Conservation (phyloP, 2,888 invertebrate species). For the Gastrophysa polygoni region DNA sequence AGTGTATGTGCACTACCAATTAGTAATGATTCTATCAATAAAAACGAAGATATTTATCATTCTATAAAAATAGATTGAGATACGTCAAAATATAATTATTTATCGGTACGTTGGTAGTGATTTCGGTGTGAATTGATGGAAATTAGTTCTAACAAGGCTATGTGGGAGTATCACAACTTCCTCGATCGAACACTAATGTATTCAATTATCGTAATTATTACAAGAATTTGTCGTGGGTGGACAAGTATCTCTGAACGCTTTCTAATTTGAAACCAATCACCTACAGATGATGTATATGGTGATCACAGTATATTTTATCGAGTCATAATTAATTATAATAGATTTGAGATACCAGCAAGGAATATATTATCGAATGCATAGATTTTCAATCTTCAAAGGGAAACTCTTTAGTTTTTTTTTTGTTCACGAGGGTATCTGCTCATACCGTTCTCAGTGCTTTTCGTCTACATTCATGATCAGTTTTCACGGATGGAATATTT, state of each 20-base stretch:
- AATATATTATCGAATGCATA: too few species aligned
- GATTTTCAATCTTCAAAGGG: too few species aligned
- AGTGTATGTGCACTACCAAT: not conserved
- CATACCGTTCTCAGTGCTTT: too few species aligned
- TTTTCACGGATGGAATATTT: too few species aligned
- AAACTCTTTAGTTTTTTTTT: too few species aligned
- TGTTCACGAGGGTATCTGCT: too few species aligned
- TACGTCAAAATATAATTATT: constrained; percentile 2
- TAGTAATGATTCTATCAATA: constrained; percentile 1
- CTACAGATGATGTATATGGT: not conserved
- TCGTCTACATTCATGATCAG: too few species aligned
- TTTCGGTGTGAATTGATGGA: constrained; percentile 18
- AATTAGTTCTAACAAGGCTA: constrained; percentile 20
- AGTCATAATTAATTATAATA: too few species aligned
- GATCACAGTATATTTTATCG: too few species aligned
- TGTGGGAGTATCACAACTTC: constrained; percentile 33
- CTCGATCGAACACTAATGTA: constrained; percentile 31
- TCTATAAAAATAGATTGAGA: constrained; percentile 1
- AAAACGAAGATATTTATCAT: constrained; percentile 7
- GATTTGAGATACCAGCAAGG: too few species aligned
- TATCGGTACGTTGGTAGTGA: constrained; percentile 21
- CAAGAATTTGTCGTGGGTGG: constrained; percentile 33
- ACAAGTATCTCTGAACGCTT: constrained; percentile 31
- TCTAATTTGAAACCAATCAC: constrained; percentile 33
- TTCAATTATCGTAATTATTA: constrained; percentile 33